phyloP scores from a whole-genome alignment of 2,888 invertebrate species.

The Dolomedes plantarius region DNA sequence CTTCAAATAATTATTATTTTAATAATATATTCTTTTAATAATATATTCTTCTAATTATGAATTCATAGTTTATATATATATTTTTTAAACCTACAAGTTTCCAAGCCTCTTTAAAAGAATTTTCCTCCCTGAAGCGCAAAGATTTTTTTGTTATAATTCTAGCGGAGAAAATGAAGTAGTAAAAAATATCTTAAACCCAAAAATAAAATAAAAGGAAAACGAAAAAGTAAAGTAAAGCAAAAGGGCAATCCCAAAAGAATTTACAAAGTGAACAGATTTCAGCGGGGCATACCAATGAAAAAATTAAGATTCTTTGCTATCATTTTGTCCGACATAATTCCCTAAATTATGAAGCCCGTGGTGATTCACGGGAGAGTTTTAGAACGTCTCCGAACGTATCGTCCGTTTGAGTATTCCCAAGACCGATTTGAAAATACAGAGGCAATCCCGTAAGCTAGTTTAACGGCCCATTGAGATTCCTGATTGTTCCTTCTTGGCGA shows the following conservation, averaged over 20 bases:
- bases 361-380: not conserved
- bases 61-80: too few species aligned
- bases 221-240: not conserved
- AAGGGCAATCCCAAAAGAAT: not conserved
- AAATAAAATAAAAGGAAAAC: too few species aligned
- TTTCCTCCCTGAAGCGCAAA: too few species aligned
- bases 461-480: not conserved
- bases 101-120: too few species aligned
- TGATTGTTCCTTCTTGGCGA: not conserved
- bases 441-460: not conserved
- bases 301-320: not conserved
- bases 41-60: too few species aligned
- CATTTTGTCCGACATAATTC: not conserved
- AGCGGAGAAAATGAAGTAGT: too few species aligned
- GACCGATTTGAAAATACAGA: not conserved
- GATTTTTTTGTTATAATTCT: too few species aligned
- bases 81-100: too few species aligned
- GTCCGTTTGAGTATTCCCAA: not conserved
- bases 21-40: too few species aligned
- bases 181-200: too few species aligned
- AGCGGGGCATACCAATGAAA: not conserved
- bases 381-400: not conserved
- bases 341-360: not conserved
- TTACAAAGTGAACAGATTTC: not conserved
- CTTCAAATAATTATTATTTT: too few species aligned